phyloP scores from a whole-genome alignment of 1,140 invertebrate species.

The Scaptomyza pallida region DNA sequence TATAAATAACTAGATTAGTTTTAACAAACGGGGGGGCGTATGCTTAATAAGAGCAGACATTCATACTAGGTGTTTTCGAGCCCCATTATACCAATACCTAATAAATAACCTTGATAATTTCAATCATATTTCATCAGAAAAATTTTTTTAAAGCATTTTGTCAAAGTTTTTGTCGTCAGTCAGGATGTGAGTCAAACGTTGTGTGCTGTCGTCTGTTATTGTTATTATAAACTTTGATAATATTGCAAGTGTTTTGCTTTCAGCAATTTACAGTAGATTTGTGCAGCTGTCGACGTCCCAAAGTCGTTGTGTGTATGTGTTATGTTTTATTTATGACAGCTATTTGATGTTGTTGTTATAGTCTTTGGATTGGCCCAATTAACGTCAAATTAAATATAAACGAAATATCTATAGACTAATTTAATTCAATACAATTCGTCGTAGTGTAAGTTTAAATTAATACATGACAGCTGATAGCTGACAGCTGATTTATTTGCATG shows the following conservation, averaged over 20 bases:
- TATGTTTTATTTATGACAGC: constrained; percentile 48
- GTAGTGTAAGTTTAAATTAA: constrained; percentile 1
- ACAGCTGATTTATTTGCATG: no score
- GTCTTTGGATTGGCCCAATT: constrained; percentile 38
- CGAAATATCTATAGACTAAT: constrained; percentile 4
- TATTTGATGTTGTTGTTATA: constrained; percentile 18
- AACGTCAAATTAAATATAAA: constrained; percentile 41
- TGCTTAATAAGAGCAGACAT: constrained; percentile 29
- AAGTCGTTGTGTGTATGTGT: constrained; percentile 21
- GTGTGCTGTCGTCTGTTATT: background rate
- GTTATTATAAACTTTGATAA: constrained; percentile 14
- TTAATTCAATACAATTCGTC: constrained; percentile 4
- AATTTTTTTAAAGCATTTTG: constrained; percentile 8
- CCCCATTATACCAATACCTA: constrained; percentile 1
- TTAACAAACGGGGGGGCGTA: constrained; percentile 21
- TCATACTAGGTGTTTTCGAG: constrained; percentile 9
- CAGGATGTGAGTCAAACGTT: constrained; percentile 6
- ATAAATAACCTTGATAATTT: constrained; percentile 1
- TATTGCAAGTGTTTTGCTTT: constrained; percentile 8
- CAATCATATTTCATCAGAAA: background rate
- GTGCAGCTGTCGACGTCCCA: constrained; percentile 25
- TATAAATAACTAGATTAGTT: constrained; percentile 17
- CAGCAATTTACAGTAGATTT: constrained; percentile 31
- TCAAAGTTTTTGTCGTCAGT: constrained; percentile 23
- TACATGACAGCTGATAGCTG: constrained; percentile 8